phyloP scores from a whole-genome alignment of 2,113 vertebrate species.

The Paradisaea rubra region DNA sequence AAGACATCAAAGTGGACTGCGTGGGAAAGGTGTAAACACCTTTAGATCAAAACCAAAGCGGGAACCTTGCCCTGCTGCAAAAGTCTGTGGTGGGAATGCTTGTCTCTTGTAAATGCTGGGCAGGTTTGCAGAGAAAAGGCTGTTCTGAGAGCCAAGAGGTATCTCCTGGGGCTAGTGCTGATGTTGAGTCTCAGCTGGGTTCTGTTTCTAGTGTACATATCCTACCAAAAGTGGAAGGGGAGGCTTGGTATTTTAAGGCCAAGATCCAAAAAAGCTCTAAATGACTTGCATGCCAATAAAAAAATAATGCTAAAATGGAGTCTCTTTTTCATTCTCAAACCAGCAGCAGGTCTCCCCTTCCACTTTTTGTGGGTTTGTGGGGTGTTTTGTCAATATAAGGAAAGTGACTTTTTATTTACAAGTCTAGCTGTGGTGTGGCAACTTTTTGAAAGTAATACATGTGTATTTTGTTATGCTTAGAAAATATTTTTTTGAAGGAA shows the following conservation, averaged over 20 bases:
- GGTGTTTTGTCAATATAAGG: background rate
- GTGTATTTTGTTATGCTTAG: background rate
- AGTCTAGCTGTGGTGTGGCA: background rate
- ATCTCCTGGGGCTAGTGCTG: background rate
- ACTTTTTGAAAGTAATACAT: background rate
- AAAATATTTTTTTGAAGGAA: background rate
- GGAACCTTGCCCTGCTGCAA: background rate
- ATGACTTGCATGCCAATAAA: background rate
- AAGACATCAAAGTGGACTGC: background rate
- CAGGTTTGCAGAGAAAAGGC: background rate
- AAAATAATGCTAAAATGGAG: background rate
- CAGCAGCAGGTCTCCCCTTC: background rate
- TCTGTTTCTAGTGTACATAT: background rate
- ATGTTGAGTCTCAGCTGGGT: background rate
- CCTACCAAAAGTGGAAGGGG: background rate
- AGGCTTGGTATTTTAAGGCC: background rate
- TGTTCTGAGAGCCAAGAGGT: background rate
- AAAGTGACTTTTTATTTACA: background rate
- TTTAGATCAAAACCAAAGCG: background rate
- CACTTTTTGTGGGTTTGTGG: background rate
- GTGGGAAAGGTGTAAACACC: background rate
- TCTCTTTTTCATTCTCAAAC: background rate
- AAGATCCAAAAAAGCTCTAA: background rate
- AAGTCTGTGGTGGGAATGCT: background rate
- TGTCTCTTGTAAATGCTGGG: background rate